Base-by-base conservation (phyloP, 1,140 invertebrate species). In the Drosophila hydei region DNA sequence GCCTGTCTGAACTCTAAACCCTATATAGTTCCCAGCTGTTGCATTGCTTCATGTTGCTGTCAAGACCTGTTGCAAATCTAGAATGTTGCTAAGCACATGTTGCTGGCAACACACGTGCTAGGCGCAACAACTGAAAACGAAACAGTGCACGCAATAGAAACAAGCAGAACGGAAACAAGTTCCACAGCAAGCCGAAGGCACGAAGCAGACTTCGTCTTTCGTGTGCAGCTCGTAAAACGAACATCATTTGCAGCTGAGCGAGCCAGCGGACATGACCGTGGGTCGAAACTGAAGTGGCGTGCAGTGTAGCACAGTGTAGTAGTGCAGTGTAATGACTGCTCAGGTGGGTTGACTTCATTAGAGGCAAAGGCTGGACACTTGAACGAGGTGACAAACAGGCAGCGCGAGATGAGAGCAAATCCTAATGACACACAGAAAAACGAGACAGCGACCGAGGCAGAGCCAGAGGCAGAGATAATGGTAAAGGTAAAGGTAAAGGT, bases 291-390 rank as follows among this genome's bases (percentile, higher is more conserved):
- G 50, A 27, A 51, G 61, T 36, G 47, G 38, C 9, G 42, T 6
- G n/a, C 19, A 43, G 19, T 18, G 45, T 6, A 33, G 40, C 18
- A n/a, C 12, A 47, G 61, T 25, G 38, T 27, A 25, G 50, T 30
- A 36, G 38, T 60, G 19, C 38, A 62, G 56, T 60, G 47, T 25
- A 47, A 54, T 42, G 63, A 68, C 77, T 74, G 50, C 73, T 87
- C 77, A 79, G 81, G 74, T 74, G 67, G 61, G 80, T 85, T 87
- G 80, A 85, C 80, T 85, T 85, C 80, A 85, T 85, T 85, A 85
- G 77, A 72, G 77, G 43, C 65, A 38, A 58, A 55, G 30, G 70
- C 62, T 65, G 71, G 80, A 84, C 80, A 84, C 80, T 84, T 69
- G 80, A 84, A 76, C 55, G 59, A 73, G 79, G 68, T 63, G 62